Base-by-base conservation (phyloP, 2,113 vertebrate genomes). In the Brachirus orientalis region DNA sequence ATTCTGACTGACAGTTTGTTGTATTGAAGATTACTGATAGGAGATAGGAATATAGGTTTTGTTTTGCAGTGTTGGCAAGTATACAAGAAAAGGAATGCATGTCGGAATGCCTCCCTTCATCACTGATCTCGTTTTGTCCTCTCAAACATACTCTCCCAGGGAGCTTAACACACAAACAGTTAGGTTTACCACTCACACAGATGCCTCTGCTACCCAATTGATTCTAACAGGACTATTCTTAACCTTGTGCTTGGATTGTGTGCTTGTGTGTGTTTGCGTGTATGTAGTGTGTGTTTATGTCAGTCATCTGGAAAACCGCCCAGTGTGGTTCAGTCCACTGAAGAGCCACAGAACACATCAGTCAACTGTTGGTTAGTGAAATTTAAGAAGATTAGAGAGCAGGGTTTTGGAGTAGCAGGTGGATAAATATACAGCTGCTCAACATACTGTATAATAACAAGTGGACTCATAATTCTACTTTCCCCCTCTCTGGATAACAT, bases 291-390 rank as follows among this genome's bases (percentile, higher is more conserved):
- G 10, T 83, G 76, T 82, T 82, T 69, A 72, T 83, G 77, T 84
- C 65, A 63, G 54, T 80, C 80, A 86, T 86, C 84, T 91, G 90
- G 84, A 90, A 82, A 77, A 70, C 82, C 64, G 67, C 88, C 87
- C 84, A 70, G 38, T 65, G 77, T 70, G 87, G 89, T 80, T 88
- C 47, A 35, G 68, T 63, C 75, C 75, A 36, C 79, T 35, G 72
- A 64, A 35, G 46, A 72, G 69, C 81, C 85, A 79, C 82, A 81
- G 82, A 85, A 85, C 71, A 73, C 85, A 70, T 69, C 77, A 77
- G 63, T 83, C 81, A 82, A 65, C 84, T 84, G 87, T 84, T 78
- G 87, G 71, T 57, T 46, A 48, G 69, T 61, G 79, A 84, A 85
- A 82, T 77, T 54, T 57, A 3, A 54, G 65, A 44, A 72, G 87